Evolutionary conservation across 2,113 vertebrate genomes (phyloP), one percentile per base, ranked within the genome.

Genomic region (Chloroceryle aenea): DNA sequence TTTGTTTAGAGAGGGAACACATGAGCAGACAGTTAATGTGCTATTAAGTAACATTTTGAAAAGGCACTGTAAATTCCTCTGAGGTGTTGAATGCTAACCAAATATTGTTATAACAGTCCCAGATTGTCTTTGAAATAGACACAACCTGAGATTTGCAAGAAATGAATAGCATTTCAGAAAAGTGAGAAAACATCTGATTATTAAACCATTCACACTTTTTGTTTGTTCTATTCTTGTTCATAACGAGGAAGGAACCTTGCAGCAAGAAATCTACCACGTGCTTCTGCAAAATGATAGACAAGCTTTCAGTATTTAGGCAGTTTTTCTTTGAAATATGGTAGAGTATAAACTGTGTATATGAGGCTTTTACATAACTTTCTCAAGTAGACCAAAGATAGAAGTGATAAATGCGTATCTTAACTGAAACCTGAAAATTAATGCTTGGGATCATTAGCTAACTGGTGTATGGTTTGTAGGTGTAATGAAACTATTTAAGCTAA

Each of bases 381-480:
- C 36, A 72, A 59, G n/a, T 19, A 78, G n/a, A 64, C 27, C 34
- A 84, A 94, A 85, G 47, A 89, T 19, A 93, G 76, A 89, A 21
- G 36, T 27, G 25, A 74, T 45, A 78, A 78, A 48, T 56, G 78
- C 7, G 61, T 71, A 36, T 68, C 30, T 62, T 81, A 92, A 80
- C 40, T 72, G 43, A 89, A 92, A 86, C 81, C 76, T 74, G 64
- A 91, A 94, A 92, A 84, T 50, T 52, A 95, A 26, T 72, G 12
- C 19, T 68, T 50, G 1, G 1, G 32, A 67, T 88, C 50, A 69
- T 93, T 92, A 89, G 29, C 27, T 53, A 58, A 43, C 18, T 34
- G 13, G 4, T 91, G 34, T 52, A 50, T 15, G 2, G 80, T 91
- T 73, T 84, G 48, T 66, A 87, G 77, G 48, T 92, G 62, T 76